Evolutionary conservation across 2,888 invertebrate species (phyloP), one percentile per base, ranked within the genome.

Genomic region (Drosophila nigritarsus): DNA sequence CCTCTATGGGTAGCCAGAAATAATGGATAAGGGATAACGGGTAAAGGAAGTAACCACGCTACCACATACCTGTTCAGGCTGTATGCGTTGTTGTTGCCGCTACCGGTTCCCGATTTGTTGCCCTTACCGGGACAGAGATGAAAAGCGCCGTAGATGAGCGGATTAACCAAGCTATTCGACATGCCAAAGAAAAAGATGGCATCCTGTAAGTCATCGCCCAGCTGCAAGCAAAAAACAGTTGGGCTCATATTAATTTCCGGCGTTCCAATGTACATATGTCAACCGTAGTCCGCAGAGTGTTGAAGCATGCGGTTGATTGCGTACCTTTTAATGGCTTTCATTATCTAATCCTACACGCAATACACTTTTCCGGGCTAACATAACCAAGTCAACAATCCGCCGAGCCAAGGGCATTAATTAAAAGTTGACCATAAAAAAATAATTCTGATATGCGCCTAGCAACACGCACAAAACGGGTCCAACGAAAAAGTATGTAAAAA

Each of bases 61-160:
- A 11, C 4, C 13, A 77, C 64, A 55, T 79, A 92, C 92, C 92
- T 91, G 66, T 93, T 93, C 7, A 92, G 70, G 69, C 92, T 93
- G 76, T 92, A 89, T 5, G 82, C 91, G 54, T 92, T 92, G 80
- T 92, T 90, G 62, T 91, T 90, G 73, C 87, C 83, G n/a, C 86
- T 83, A 54, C 89, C 86, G 29, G 79, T 65, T 45, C 90, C 83
- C 18, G 84, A 86, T 60, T 88, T 83, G 69, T 91, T 90, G 13
- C 91, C 78, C 81, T 94, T 95, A 83, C 95, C 84, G 2, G 96
- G 95, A 94, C 96, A 96, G 75, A 97, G 94, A 92, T 97, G 97
- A 93, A 97, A 97, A n/a, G 97, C 97, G 38, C 97, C 97, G 86
- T 97, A 97, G 83, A 97, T 97, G 59, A 97, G 94, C 0, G 97